These are phyloP conservation scores for Crioceris asparagi DNA, from an alignment of 2,888 invertebrate genomes.

Conservation along the genomic window DNA sequence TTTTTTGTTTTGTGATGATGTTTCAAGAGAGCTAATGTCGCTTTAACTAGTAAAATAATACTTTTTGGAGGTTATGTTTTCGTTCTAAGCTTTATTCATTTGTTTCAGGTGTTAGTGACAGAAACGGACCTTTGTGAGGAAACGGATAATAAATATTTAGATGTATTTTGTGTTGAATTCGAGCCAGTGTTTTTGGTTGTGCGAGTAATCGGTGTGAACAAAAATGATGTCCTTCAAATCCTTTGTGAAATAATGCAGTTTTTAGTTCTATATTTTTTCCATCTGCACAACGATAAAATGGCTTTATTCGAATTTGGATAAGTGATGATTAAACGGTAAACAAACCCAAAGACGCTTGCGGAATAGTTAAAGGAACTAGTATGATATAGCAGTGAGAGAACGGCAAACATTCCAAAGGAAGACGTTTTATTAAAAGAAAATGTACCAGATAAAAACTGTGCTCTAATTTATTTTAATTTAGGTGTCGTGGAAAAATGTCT, in stretches of 20 bases:
- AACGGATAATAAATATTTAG: no score
- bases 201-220: no score
- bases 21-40: no score
- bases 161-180: no score
- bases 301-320: slow-evolving; percentile 40
- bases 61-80: slow-evolving; percentile 32
- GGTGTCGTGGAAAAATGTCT: slow-evolving; percentile 35
- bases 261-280: slow-evolving; percentile 21
- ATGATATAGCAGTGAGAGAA: not conserved
- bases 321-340: slow-evolving; percentile 14
- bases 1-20: no score
- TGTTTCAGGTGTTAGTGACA: slow-evolving; percentile 26
- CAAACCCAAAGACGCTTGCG: slow-evolving; percentile 1
- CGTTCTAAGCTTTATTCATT: slow-evolving; percentile 26
- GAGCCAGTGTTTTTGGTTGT: no score
- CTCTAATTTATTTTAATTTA: slow-evolving; percentile 16
- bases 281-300: slow-evolving; percentile 36
- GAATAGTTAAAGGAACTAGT: not conserved
- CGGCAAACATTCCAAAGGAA: slow-evolving; percentile 17
- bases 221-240: slow-evolving; percentile 19
- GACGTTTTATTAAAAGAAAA: slow-evolving; percentile 18
- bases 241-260: slow-evolving; percentile 30
- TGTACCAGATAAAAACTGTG: slow-evolving; percentile 24
- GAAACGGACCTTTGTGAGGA: slow-evolving; percentile 9
- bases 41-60: slow-evolving; percentile 20